phyloP scores from a whole-genome alignment of 2,797 vertebrate species.

The Cossypha caffra region DNA sequence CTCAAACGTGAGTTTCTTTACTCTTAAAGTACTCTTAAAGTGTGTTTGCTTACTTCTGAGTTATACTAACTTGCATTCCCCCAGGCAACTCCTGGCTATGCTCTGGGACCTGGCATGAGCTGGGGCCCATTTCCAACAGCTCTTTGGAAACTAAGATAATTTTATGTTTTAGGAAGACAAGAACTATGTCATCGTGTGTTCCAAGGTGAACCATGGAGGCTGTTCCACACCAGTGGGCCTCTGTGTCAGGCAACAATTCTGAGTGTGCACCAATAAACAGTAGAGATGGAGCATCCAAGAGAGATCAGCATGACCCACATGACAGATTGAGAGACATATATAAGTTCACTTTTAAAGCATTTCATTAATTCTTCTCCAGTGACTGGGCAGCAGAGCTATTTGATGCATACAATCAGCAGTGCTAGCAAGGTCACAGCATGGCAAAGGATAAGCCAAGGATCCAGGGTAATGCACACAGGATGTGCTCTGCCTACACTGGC shows the following conservation, averaged over 20 bases:
- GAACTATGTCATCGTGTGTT: not conserved
- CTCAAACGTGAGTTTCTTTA: not conserved
- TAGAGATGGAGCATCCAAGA: not conserved
- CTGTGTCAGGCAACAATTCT: not conserved
- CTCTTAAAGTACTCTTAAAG: not conserved
- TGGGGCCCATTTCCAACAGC: not conserved
- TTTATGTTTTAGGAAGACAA: not conserved
- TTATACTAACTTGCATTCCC: not conserved
- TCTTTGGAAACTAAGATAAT: not conserved
- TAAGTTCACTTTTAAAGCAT: not conserved
- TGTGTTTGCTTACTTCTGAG: not conserved
- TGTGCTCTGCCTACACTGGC: not conserved
- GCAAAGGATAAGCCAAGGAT: not conserved
- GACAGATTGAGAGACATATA: not conserved
- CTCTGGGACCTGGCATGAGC: not conserved
- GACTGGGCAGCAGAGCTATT: not conserved
- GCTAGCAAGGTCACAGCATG: not conserved
- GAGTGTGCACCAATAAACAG: fast-evolving
- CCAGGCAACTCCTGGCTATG: not conserved
- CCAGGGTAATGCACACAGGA: not conserved
- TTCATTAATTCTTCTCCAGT: not conserved
- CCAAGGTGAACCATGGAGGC: not conserved
- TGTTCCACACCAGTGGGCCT: not conserved
- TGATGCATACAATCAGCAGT: not conserved
- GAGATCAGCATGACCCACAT: not conserved